Evolutionary conservation across 2,113 vertebrate genomes (phyloP), one percentile per base, ranked within the genome.

Genomic region (Tretioscincus oriximinensis): DNA sequence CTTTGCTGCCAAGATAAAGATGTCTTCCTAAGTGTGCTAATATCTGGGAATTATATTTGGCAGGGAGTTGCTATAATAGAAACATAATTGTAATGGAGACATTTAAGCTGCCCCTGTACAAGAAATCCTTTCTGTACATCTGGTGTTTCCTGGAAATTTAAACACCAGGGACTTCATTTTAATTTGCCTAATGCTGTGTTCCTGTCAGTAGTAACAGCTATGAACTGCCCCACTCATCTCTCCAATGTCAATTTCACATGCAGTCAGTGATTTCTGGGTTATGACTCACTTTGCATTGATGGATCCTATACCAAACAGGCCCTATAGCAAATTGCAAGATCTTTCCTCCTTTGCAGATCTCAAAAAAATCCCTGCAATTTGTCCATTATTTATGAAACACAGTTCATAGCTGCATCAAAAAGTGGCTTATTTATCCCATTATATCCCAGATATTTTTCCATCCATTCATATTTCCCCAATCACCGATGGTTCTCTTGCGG

Each of bases 81-180:
- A 91, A 89, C 31, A 76, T 67, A 85, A 90, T 80, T 64, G 76
- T 90, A 88, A 92, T 82, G 88, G 82, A 78, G 88, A 93, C 28
- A 93, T 90, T 91, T 87, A 90, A 93, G 81, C 87, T 85, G 78
- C 58, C 35, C 29, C 26, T 81, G 49, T 76, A 69, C 69, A 90
- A 92, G 79, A 90, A 89, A 91, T 87, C 76, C 72, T 89, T 84
- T 87, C 41, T 83, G 35, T 85, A 85, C 75, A 84, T 85, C 85
- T 90, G 80, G 74, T 78, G 80, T 45, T 91, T 93, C 82, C 85
- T 88, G 87, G 84, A 93, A 92, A 77, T 73, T 87, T 80, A 88
- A 92, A 84, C 87, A 88, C 63, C 47, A 81, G 76, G 61, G 84
- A 86, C 73, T 90, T 88, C 54, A 79, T 81, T 93, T 78, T 84